Evolutionary conservation across 2,797 vertebrate genomes (phyloP), one percentile per base, ranked within the genome.

Genomic region (Myotis myotis): DNA sequence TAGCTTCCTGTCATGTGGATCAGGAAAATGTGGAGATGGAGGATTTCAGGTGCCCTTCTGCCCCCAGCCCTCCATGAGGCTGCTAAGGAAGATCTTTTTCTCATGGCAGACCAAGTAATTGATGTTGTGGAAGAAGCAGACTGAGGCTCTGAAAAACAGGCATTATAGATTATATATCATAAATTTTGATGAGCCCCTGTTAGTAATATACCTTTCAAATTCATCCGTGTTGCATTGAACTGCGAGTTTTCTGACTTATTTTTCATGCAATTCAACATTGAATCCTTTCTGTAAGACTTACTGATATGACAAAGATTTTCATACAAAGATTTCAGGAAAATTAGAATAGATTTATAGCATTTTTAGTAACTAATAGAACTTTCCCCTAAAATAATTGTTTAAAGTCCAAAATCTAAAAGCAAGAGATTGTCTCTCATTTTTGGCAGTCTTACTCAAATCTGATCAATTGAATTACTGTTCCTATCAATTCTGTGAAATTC

Each of bases 81-180:
- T 22, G 6, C 7, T 2, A 41, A 71, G 30, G 38, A 85, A 62
- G 49, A 47, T 28, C 60, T 41, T 74, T 51, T 22, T n/a, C 74
- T 28, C 57, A 4, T 23, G 19, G 22, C 36, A 81, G 75, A 28
- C 2, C 2, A 64, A 41, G 72, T 76, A 25, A 44, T 55, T 7
- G 6, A 12, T 0, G 1, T 25, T 17, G 44, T 55, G 70, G 9
- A 44, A 2, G 19, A 16, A 60, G 2, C 44, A 20, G 71, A 70
- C 22, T 25, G 15, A 23, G 28, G 1, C 55, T 78, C 82, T 81
- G 64, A 25, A 71, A 72, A 38, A 33, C 41, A 49, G 51, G 16
- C 4, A 3, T n/a, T 47, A 16, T 8, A 30, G 49, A 23, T 8
- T 22, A 9, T 15, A 2, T 4, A 2, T 33, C 22, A 2, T 22